Base-by-base conservation (phyloP, 1,140 invertebrate species). In the Trypoxylus dichotomus region DNA sequence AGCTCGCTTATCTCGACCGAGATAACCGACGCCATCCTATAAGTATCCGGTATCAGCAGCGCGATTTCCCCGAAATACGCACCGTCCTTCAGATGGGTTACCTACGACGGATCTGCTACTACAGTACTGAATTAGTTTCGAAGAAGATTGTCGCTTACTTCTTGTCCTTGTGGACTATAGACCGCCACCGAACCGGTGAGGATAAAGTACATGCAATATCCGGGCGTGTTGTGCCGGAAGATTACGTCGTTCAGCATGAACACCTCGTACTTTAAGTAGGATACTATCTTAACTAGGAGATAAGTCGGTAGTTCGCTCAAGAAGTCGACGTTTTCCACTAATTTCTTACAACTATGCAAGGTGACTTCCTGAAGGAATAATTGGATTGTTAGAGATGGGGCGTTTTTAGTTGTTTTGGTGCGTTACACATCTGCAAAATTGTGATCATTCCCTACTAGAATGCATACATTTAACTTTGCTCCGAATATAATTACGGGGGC, bases 201-300 rank as follows among this genome's bases (percentile, higher is more conserved):
- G 13, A 91, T 85, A 79, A 91, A 91, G 80, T 87, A 91, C 89
- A 91, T 91, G 77, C 87, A 90, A 72, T 90, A 87, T 15, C 89
- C 90, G n/a, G 86, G 82, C 27, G 86, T 86, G 0, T 88, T 88
- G 3, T 89, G 88, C 80, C 87, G 87, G 5, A 89, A 83, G 27
- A 91, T 89, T 8, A 83, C 76, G 76, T 84, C 83, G 32, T 83
- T 83, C n/a, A 80, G 77, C 37, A 84, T 71, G 58, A 77, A 84
- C 54, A 84, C 79, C 79, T 83, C 79, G 2, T 79, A 79, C 19
- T 79, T 80, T 29, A 84, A 58, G 63, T 79, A 75, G 3, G 78
- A 78, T 5, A 83, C 82, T 0, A 84, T 79, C 19, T 79, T 58
- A 1, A 82, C 58, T n/a, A 83, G 58, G 6, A 83, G 76, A 25